Base-by-base conservation (phyloP, 2,113 vertebrate genomes). In the Galeopterus variegatus region DNA sequence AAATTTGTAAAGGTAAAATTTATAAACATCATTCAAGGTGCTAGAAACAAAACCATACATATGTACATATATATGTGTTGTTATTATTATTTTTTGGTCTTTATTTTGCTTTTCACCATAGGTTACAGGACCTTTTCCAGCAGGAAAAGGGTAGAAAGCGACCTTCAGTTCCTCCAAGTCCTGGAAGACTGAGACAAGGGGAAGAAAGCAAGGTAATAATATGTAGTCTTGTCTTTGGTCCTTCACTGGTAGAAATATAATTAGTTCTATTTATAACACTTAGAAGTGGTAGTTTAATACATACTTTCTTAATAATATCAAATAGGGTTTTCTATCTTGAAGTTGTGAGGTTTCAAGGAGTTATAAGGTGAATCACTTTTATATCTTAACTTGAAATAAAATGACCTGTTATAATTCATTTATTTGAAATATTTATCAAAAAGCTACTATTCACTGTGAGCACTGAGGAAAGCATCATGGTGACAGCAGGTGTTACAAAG, bases 91-190 rank as follows among this genome's bases (percentile, higher is more conserved):
- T 84, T 79, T 90, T 26, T 50, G 23, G 11, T 26, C 64, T 77
- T 26, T 23, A 31, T 48, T 80, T 69, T 64, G 54, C 50, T 18
- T 89, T 95, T 95, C 19, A 41, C 33, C 65, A 5, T 97, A 99
- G 99, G 97, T 98, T 99, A 65, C 99, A 99, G 98, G 99, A 99
- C 85, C 98, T 99, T 77, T 99, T 99, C 98, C 99, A 99, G 94
- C 99, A 99, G 98, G 99, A 99, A 97, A 99, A 99, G 97, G 99
- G 99, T 85, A 99, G 99, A 97, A 99, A 99, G 93, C 99, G 99
- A 69, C 99, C 99, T 89, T 99, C 99, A 33, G 99, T 99, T 90
- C 99, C 99, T 36, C 99, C 99, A 5, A 99, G 99, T 97, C 99
- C 99, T 80, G 99, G 99, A 58, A 99, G 99, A 95, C 98, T 99